A percentile compares a stretch with the other conserved stretches of the same genome.
phyloP scores from a whole-genome alignment of 2,113 vertebrate genomes.

The Rhinoderma darwinii region DNA sequence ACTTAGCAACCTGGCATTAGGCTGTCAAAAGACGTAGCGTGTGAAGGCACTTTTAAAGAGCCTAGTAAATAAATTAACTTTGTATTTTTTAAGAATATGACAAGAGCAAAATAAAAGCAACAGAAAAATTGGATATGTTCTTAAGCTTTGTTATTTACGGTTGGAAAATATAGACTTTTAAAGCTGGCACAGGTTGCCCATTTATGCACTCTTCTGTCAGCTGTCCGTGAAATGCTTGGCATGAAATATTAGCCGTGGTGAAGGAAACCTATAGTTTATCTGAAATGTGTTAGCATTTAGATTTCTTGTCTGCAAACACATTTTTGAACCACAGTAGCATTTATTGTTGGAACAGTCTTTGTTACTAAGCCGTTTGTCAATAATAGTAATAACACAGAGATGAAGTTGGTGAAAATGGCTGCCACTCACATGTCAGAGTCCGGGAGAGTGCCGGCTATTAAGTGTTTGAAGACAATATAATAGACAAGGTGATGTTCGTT shows the following conservation, averaged over 20 bases:
- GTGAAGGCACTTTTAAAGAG: constrained; percentile 73
- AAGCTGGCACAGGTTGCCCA: constrained; percentile 69
- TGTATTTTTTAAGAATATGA: constrained; percentile 69
- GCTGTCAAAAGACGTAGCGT: constrained; percentile 73
- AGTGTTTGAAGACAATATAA: constrained; percentile 55
- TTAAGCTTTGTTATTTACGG: constrained; percentile 8
- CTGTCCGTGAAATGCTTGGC: constrained; percentile 58
- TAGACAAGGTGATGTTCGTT: constrained; percentile 49
- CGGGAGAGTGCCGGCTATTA: constrained; percentile 31
- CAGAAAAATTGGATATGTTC: constrained; percentile 59
- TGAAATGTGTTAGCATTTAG: constrained; percentile 59
- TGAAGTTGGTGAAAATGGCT: constrained; percentile 25
- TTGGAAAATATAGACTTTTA: constrained; percentile 69
- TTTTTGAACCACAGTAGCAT: constrained; percentile 36
- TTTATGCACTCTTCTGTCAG: constrained; percentile 66
- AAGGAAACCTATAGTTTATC: constrained; percentile 59
- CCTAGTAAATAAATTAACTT: constrained; percentile 73
- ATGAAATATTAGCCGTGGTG: constrained; percentile 61
- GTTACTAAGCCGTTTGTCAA: constrained; percentile 58
- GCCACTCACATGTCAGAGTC: constrained; percentile 49
- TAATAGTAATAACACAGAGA: constrained; percentile 53
- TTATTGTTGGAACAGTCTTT: constrained; percentile 51
- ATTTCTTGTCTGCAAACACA: constrained; percentile 41
- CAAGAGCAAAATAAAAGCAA: constrained; percentile 49
- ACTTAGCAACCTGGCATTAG: constrained; percentile 80